phyloP scores from a whole-genome alignment of 2,888 invertebrate species.

The Mactromeris polynyma region DNA sequence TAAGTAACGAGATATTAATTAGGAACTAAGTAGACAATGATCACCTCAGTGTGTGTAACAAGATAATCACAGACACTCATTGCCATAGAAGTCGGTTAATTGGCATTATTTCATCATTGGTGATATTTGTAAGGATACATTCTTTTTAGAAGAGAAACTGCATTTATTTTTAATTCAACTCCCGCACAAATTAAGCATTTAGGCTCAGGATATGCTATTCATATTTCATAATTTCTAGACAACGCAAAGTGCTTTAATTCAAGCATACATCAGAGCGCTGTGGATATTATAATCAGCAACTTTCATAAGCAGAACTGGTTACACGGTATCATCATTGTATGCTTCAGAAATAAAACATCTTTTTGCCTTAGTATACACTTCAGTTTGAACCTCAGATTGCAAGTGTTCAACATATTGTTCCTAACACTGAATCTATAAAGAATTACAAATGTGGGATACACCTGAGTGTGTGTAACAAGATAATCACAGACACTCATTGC shows the following conservation, averaged over 20 bases:
- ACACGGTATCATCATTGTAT: constrained; percentile 41
- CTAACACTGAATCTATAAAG: too few relatives aligned
- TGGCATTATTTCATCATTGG: constrained; percentile 8
- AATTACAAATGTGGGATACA: too few relatives aligned
- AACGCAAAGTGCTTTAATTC: too few relatives aligned
- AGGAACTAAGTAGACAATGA: too few relatives aligned
- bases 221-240: too few relatives aligned
- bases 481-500: constrained; percentile 60
- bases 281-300: constrained; percentile 58
- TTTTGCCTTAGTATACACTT: too few relatives aligned
- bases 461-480: constrained; percentile 32
- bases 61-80: constrained; percentile 56
- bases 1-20: too few relatives aligned
- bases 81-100: constrained; percentile 61
- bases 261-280: constrained; percentile 59
- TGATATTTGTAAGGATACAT: too few relatives aligned
- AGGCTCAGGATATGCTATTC: too few relatives aligned
- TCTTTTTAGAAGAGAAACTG: too few relatives aligned
- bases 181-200: not conserved
- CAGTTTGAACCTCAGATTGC: too few relatives aligned
- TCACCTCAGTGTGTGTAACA: constrained; percentile 37
- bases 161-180: not conserved
- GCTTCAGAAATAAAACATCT: not conserved
- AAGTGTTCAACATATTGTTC: too few relatives aligned
- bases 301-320: constrained; percentile 70